Evolutionary conservation across 2,113 vertebrate species (phyloP).

Genomic region (Mellivora capensis): DNA sequence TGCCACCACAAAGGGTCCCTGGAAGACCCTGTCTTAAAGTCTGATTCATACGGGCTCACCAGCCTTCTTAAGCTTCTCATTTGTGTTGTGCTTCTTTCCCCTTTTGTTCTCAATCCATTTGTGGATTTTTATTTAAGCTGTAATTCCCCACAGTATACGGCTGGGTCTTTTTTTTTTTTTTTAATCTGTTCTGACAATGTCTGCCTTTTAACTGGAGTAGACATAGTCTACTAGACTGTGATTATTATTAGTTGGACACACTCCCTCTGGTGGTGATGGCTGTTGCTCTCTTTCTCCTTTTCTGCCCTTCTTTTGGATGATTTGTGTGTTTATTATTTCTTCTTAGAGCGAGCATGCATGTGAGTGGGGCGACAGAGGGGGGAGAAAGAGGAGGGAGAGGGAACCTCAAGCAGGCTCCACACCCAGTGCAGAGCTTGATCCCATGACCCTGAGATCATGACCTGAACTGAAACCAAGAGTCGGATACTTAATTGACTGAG

Average conservation of each 20-base stretch:
- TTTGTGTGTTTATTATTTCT: neutral
- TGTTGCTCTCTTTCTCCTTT: neutral
- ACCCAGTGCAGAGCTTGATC: neutral
- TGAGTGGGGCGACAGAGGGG: accelerated
- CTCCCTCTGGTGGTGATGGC: neutral
- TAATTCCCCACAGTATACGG: neutral
- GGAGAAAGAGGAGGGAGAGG: neutral
- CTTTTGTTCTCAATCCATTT: neutral
- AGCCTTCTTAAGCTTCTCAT: no score
- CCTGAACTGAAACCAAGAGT: neutral
- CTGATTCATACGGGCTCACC: accelerated
- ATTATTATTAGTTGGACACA: neutral
- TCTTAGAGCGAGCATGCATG: neutral
- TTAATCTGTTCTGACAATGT: neutral
- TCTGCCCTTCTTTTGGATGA: neutral
- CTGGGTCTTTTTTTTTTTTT: neutral
- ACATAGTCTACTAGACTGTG: neutral
- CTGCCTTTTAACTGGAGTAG: neutral
- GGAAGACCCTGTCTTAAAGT: neutral
- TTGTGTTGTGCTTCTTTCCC: neutral
- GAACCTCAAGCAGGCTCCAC: no score
- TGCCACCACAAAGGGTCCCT: neutral
- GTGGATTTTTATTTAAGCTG: neutral
- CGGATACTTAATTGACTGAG: neutral
- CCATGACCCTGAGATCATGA: neutral